Evolutionary conservation across 2,888 invertebrate genomes (phyloP).

Genomic region (Agriopis aurantiaria): DNA sequence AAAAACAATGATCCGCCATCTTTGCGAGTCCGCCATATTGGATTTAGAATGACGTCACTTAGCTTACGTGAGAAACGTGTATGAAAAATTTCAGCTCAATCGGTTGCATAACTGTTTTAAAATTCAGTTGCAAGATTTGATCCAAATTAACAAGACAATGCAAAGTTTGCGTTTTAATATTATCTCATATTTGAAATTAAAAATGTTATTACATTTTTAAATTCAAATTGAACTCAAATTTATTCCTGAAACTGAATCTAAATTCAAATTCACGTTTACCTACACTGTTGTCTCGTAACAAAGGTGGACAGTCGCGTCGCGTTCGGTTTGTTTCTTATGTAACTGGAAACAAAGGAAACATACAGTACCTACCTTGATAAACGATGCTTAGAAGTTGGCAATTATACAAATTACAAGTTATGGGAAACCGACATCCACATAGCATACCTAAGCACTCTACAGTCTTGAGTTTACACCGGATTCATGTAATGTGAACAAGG

Average conservation of each 20-base stretch:
- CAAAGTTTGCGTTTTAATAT: no score
- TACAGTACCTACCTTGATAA: not conserved
- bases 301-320: constrained; percentile 1
- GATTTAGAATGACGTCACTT: no score
- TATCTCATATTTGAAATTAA: not conserved
- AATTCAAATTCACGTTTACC: not conserved
- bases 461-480: constrained; percentile 22
- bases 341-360: constrained; percentile 25
- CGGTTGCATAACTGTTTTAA: no score
- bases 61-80: no score
- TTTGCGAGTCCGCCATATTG: no score
- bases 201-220: not conserved
- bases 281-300: constrained; percentile 8
- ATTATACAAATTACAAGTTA: constrained; percentile 17
- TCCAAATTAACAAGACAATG: no score
- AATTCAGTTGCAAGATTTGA: no score
- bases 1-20: no score
- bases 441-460: constrained; percentile 18
- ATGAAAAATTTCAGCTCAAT: no score
- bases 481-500: constrained; percentile 48
- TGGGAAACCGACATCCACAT: constrained; percentile 14
- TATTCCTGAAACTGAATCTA: not conserved
- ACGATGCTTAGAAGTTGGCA: not conserved
- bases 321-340: constrained; percentile 11
- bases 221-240: not conserved